A percentile compares a stretch with the other conserved stretches of the same genome.
Conservation (phyloP, 2,113 vertebrate genomes). For the Coracopsis vasa region DNA sequence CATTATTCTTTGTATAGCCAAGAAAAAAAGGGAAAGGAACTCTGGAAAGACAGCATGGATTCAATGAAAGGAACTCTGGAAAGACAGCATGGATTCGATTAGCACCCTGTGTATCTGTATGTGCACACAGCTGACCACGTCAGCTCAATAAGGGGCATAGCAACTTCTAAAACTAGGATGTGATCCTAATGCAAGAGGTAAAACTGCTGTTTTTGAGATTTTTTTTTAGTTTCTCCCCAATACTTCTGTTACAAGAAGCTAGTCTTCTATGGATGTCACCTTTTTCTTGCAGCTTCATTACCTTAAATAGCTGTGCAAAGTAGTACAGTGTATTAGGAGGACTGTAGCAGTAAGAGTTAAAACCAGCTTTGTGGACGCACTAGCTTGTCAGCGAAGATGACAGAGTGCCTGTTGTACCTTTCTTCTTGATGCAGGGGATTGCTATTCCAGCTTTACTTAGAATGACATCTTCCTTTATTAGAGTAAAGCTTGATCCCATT, state of each 20-base stretch:
- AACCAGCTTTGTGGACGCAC: background rate
- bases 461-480: background rate
- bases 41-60: background rate
- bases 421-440: background rate
- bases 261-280: background rate
- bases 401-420: background rate
- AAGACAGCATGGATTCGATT: background rate
- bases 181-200: background rate
- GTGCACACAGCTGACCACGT: background rate
- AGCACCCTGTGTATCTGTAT: no score
- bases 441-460: background rate
- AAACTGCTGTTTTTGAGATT: background rate
- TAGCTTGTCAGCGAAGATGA: background rate
- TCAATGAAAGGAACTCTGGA: background rate
- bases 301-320: background rate
- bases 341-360: background rate
- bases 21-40: background rate
- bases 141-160: accelerated
- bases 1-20: background rate
- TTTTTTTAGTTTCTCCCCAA: no score
- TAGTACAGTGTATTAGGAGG: background rate
- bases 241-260: background rate
- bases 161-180: background rate
- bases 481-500: background rate
- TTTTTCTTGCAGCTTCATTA: background rate